Evolutionary conservation across 2,797 vertebrate species (phyloP).

Genomic region (Champsocephalus gunnari): DNA sequence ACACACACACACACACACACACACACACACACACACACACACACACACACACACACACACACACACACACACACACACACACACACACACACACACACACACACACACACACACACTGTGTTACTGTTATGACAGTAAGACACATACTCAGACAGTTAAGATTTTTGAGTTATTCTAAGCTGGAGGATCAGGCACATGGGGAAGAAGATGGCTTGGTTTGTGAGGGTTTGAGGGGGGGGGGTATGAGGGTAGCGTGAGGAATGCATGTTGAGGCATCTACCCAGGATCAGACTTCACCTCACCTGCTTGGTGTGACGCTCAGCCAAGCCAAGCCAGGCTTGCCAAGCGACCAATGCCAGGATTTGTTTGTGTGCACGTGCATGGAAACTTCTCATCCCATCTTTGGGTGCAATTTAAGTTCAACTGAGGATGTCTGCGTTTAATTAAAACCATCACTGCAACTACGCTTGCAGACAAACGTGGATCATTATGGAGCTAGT

Average conservation of each 20-base stretch:
- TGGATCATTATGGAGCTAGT: constrained; percentile 48
- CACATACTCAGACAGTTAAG: constrained; percentile 51
- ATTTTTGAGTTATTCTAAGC: constrained; percentile 43
- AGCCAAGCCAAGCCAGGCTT: constrained; percentile 41
- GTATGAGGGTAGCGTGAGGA: constrained; percentile 30
- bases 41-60: constrained; percentile 16
- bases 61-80: constrained; percentile 13
- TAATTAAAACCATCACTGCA: constrained; percentile 66
- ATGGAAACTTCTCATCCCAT: constrained; percentile 58
- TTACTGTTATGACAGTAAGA: constrained; percentile 36
- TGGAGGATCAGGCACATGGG: constrained; percentile 31
- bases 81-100: constrained; percentile 14
- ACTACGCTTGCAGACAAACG: constrained; percentile 66
- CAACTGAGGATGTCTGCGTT: constrained; percentile 68
- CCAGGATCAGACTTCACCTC: constrained; percentile 66
- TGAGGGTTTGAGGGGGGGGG: not conserved
- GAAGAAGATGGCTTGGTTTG: constrained; percentile 22
- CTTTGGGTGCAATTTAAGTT: constrained; percentile 72
- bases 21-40: constrained; percentile 10
- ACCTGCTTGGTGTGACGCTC: constrained; percentile 51
- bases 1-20: constrained; percentile 27
- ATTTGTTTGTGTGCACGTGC: constrained; percentile 39
- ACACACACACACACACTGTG: constrained; percentile 3
- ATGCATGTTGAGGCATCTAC: constrained; percentile 65
- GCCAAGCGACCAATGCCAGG: constrained; percentile 34